Evolutionary conservation across 2,888 invertebrate species (phyloP).

Genomic region (Helobdella robusta): DNA sequence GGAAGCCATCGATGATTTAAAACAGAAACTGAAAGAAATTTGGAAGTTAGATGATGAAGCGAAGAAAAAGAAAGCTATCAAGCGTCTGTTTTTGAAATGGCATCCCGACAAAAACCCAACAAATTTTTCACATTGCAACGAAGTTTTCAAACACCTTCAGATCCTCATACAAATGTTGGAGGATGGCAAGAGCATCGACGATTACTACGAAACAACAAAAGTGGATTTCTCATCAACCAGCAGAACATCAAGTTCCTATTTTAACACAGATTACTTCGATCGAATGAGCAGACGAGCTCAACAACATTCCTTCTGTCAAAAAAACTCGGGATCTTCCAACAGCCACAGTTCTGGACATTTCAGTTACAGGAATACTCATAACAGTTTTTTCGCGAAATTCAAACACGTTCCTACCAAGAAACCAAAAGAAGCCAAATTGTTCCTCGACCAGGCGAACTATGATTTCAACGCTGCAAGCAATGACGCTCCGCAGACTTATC

Average conservation of each 20-base stretch:
- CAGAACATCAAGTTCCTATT: too few relatives aligned
- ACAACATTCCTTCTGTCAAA: not conserved
- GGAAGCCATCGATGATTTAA: conserved; percentile 8
- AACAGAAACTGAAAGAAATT: conserved; percentile 8
- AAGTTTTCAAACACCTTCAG: conserved; percentile 2
- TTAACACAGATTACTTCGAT: not conserved
- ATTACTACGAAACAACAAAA: too few relatives aligned
- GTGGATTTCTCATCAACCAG: too few relatives aligned
- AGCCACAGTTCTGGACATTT: too few relatives aligned
- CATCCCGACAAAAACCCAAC: conserved; percentile 8
- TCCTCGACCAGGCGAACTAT: conserved; percentile 4
- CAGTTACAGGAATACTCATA: not conserved
- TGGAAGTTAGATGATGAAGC: not conserved
- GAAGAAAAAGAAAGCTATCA: not conserved
- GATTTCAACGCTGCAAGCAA: conserved; percentile 4
- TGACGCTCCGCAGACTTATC: not conserved
- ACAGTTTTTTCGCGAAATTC: not conserved
- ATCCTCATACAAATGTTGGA: not conserved
- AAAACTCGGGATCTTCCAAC: too few relatives aligned
- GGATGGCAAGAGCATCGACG: not conserved
- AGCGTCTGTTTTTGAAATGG: not conserved
- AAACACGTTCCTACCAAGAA: not conserved
- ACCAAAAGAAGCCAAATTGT: not conserved
- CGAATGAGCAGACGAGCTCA: not conserved
- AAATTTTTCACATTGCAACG: not conserved